Evolutionary conservation across 2,888 invertebrate genomes (phyloP).

Genomic region (Phortica magna): DNA sequence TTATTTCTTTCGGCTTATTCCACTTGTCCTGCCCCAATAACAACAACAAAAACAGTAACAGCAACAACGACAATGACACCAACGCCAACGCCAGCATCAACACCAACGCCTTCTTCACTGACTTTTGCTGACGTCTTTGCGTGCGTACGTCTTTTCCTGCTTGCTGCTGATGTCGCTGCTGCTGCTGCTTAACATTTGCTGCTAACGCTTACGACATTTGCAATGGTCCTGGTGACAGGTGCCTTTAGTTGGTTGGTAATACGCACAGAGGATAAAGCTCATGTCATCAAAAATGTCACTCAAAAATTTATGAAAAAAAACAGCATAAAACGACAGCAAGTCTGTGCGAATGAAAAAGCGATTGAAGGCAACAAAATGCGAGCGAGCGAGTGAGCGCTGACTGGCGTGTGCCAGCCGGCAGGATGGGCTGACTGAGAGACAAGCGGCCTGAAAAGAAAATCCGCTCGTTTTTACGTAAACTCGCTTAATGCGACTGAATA

Average conservation of each 20-base stretch:
- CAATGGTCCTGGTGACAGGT: slow-evolving; percentile 65
- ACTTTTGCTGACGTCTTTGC: slow-evolving; percentile 30
- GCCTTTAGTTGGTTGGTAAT: slow-evolving; percentile 64
- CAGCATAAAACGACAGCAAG: neutral
- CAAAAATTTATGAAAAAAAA: slow-evolving; percentile 70
- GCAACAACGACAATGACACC: neutral
- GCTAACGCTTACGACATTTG: slow-evolving; percentile 68
- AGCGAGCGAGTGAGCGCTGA: too few species aligned
- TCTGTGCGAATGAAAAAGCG: too few species aligned
- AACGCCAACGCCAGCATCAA: neutral
- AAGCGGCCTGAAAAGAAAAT: slow-evolving; percentile 13
- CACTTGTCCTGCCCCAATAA: neutral
- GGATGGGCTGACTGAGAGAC: neutral
- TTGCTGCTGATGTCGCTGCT: neutral
- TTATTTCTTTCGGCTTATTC: neutral
- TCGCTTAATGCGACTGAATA: slow-evolving; percentile 66
- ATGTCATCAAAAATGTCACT: slow-evolving; percentile 75
- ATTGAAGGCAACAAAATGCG: too few species aligned
- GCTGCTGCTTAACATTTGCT: slow-evolving; percentile 64
- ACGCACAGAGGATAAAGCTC: slow-evolving; percentile 58
- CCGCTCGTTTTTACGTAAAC: slow-evolving; percentile 52
- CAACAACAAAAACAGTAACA: neutral
- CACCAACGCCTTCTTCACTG: slow-evolving; percentile 2
- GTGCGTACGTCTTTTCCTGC: neutral
- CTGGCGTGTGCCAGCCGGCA: too few species aligned